Evolutionary conservation across 2,888 invertebrate species (phyloP), one percentile per base, ranked within the genome.

Genomic region (Megaustenia siamemsis): DNA sequence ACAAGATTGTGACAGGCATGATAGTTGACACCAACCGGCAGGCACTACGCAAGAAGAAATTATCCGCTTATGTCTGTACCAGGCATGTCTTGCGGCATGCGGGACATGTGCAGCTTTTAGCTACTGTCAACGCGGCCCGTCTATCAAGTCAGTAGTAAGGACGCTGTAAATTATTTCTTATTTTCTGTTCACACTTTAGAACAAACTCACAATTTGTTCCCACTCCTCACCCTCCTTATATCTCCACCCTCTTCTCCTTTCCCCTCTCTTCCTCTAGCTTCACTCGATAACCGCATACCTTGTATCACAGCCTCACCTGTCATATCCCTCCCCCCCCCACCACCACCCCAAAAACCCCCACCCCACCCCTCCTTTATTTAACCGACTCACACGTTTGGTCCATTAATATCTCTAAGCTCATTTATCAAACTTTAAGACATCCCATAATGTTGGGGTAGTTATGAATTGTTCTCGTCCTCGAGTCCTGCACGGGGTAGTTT

Each of bases 381-480:
- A n/a, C 32, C 15, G n/a, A 66, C 66, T 12, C 12, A n/a, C 66
- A 5, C 28, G n/a, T 32, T 32, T 32, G 66, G 28, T 12, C 21
- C 28, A 73, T 63, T 45, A 45, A n/a, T 6, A 28, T 18, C 69
- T n/a, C 69, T 24, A 53, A 35, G 69, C 53, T 53, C 80, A 69
- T 80, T 53, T 53, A 80, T 80, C 80, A 80, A 68, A 38, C 24
- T 24, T 80, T 43, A 24, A 56, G 80, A 80, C 80, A 68, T 68
- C 53, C 80, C 53, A 53, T 80, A 80, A 80, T 80, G 68, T 80
- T 12, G n/a, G 49, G 53, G 69, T 80, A 38, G 68, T 80, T 80
- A 80, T 49, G 35, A 69, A 69, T 69, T 63, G 66, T 66, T 53
- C 66, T 69, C 45, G 53, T 24, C 69, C 49, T 53, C 53, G 6